phyloP scores from a whole-genome alignment of 2,113 vertebrate species.

The Leptosomus discolor region DNA sequence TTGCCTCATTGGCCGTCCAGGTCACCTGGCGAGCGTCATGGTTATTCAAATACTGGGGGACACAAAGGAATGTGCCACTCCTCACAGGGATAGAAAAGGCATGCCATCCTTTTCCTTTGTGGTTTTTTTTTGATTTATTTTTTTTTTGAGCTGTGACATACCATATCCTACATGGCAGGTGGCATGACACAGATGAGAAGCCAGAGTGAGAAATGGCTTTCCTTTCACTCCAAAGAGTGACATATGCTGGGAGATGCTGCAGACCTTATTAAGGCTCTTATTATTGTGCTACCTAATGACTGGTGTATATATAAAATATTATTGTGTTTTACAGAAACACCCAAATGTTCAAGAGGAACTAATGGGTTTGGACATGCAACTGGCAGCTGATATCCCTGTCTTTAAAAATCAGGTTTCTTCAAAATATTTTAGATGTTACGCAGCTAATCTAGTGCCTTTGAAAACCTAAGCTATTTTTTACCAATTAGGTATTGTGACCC shows the following conservation, averaged over 20 bases:
- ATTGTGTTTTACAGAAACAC: neutral
- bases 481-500: neutral
- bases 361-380: neutral
- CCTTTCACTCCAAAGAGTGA: neutral
- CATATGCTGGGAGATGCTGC: neutral
- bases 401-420: neutral
- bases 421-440: neutral
- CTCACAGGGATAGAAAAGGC: neutral
- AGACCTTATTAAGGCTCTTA: neutral
- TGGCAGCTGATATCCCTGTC: neutral
- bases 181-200: neutral
- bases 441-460: neutral
- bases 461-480: neutral
- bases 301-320: neutral
- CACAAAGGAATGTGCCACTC: neutral
- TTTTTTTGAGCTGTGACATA: neutral
- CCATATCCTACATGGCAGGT: neutral
- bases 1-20: neutral
- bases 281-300: neutral
- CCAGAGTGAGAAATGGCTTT: neutral
- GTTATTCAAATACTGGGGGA: rapidly evolving
- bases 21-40: rapidly evolving
- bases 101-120: neutral
- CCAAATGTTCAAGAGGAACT: neutral
- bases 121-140: too few species aligned